Base-by-base conservation (phyloP, 2,113 vertebrate species). In the Pipa parva region DNA sequence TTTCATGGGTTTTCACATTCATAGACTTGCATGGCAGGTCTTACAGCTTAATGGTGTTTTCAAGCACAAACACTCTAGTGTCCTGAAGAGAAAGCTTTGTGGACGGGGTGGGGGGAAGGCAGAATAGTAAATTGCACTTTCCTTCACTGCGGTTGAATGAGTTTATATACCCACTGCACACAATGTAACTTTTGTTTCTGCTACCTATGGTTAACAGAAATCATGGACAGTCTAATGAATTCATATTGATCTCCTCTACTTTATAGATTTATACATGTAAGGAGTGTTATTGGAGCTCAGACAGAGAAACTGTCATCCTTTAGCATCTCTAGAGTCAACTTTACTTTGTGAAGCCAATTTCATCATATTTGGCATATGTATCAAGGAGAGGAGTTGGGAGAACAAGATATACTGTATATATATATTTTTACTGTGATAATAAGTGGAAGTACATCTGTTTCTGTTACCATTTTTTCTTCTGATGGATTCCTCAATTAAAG, bases 21-120 rank as follows among this genome's bases (percentile, higher is more conserved):
- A 75, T 5, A 11, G 66, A 31, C 60, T 69, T 58, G 17, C 25
- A 58, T 51, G 46, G 65, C 65, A 42, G 24, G n/a, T 33, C 26
- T 21, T 29, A 37, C 25, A 8, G 31, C 58, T 45, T 29, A 37
- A 37, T 7, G 15, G 13, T 72, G 68, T 58, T 67, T 74, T 64
- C 71, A 61, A 82, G 76, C 78, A 81, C 79, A 83, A 78, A 74
- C 73, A 77, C 72, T 75, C 75, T 68, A 78, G 78, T 82, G 76
- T 82, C 72, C 73, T 80, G 71, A 5, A 42, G 78, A 79, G 78
- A 72, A 72, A 54, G 42, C 72, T 75, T 80, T 79, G 77, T 62
- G 78, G 74, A 71, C 73, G 71, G 62, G 74, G 76, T 77, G 61
- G 68, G 74, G n/a, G n/a, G n/a, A n/a, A n/a, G n/a, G 73, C 72